These are phyloP conservation scores for Neocrepidodera transversa DNA, from an alignment of 2,888 invertebrate genomes.

Conservation along the genomic window DNA sequence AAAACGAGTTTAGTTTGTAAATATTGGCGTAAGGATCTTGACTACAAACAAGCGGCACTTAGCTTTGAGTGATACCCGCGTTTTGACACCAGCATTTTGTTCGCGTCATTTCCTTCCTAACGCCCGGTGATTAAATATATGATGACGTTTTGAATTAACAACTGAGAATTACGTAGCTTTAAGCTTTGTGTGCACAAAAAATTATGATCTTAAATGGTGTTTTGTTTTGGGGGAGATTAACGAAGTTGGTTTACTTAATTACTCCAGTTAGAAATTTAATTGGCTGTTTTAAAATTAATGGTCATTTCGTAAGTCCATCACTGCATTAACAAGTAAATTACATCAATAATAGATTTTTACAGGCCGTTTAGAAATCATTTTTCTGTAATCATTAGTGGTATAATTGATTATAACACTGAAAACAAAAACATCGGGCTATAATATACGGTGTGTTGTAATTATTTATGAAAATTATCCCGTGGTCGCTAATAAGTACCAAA, in stretches of 20 bases:
- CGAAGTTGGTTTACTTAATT: slow-evolving; percentile 11
- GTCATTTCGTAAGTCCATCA: neutral
- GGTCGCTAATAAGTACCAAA: slow-evolving; percentile 40
- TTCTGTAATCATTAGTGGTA: slow-evolving; percentile 15
- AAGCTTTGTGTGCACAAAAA: slow-evolving; percentile 15
- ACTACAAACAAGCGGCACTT: neutral
- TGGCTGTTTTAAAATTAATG: neutral
- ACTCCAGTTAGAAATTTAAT: slow-evolving; percentile 1
- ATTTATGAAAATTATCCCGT: slow-evolving; percentile 40
- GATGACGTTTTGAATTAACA: slow-evolving; percentile 31
- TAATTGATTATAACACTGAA: slow-evolving; percentile 24
- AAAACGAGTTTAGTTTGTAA: too few species aligned
- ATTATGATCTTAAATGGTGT: slow-evolving; percentile 10
- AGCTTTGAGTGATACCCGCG: slow-evolving; percentile 16
- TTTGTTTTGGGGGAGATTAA: slow-evolving; percentile 13
- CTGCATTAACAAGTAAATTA: slow-evolving; percentile 4
- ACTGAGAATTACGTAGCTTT: slow-evolving; percentile 24
- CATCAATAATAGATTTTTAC: slow-evolving; percentile 23
- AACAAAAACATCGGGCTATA: slow-evolving; percentile 25
- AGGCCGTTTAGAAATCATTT: slow-evolving; percentile 25
- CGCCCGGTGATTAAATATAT: slow-evolving; percentile 31
- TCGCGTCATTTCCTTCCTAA: slow-evolving; percentile 32
- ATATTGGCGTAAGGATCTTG: neutral
- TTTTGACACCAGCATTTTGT: slow-evolving; percentile 30
- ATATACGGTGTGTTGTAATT: slow-evolving; percentile 37